Percentiles rank a stretch among this genome's conserved stretches.
phyloP scores from a whole-genome alignment of 1,140 invertebrate species.

The Drosophila kikkawai region DNA sequence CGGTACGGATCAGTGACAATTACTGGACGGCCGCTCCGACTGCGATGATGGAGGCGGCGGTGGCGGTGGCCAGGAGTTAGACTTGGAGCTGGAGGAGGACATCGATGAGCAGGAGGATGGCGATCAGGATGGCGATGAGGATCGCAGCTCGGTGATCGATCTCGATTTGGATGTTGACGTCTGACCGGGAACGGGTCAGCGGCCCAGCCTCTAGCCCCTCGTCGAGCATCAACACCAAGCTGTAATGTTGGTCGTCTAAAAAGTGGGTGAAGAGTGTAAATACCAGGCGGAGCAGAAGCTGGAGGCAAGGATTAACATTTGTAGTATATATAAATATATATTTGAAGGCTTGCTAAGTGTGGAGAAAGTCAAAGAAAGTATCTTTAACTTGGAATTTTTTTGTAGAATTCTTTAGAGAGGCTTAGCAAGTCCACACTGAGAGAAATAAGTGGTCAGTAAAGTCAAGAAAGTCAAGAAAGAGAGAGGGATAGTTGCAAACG shows the following conservation, averaged over 20 bases:
- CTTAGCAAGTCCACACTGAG: background rate
- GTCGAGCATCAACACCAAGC: background rate
- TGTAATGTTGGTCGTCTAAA: too few species aligned
- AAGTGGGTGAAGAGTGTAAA: too few species aligned
- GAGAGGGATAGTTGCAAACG: slow-evolving; percentile 16
- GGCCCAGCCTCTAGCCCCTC: slow-evolving; percentile 62
- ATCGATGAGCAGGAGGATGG: slow-evolving; percentile 50
- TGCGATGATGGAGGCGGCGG: slow-evolving; percentile 69
- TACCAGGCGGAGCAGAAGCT: too few species aligned
- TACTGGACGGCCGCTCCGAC: slow-evolving; percentile 80
- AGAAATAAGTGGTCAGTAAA: background rate
- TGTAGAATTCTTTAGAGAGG: background rate
- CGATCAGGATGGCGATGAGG: slow-evolving; percentile 66
- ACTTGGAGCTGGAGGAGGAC: slow-evolving; percentile 46
- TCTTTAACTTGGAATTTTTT: too few species aligned
- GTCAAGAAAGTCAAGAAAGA: background rate
- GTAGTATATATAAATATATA: too few species aligned
- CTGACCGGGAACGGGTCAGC: slow-evolving; percentile 72
- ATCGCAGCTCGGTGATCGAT: slow-evolving; percentile 81
- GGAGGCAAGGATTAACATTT: too few species aligned
- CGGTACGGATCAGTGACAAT: slow-evolving; percentile 83
- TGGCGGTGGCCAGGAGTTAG: slow-evolving; percentile 12
- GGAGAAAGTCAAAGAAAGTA: too few species aligned
- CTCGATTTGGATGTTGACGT: slow-evolving; percentile 83
- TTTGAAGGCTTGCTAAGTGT: too few species aligned